These are phyloP conservation scores for Heptranchias perlo DNA, from an alignment of 2,113 vertebrate genomes.

Conservation along the genomic window DNA sequence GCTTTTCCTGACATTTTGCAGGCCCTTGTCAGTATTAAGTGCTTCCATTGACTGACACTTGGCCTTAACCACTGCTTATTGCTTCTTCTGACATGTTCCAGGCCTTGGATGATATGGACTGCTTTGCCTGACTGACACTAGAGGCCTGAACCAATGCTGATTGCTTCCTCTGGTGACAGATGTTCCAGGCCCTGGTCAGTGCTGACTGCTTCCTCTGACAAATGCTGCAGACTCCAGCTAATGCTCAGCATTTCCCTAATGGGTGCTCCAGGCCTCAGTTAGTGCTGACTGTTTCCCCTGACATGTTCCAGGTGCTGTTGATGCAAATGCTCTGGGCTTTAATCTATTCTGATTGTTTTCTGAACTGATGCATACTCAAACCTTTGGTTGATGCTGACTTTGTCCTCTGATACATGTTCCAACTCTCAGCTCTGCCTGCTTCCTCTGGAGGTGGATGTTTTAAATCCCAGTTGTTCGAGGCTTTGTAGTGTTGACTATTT, in stretches of 20 bases:
- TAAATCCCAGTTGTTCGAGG: neutral
- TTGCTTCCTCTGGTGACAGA: neutral
- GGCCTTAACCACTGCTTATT: neutral
- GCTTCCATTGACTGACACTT: neutral
- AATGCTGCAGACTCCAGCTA: neutral
- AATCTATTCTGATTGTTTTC: slow-evolving; percentile 29
- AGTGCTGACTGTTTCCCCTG: neutral
- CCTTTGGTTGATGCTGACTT: neutral
- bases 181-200: neutral
- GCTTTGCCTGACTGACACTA: neutral
- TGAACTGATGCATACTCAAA: neutral
- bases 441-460: neutral
- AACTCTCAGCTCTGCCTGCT: neutral
- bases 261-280: neutral
- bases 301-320: slow-evolving; percentile 1
- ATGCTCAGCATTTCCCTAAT: neutral
- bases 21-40: neutral
- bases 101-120: neutral
- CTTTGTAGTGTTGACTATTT: neutral
- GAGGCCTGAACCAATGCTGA: neutral
- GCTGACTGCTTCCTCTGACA: slow-evolving; percentile 7
- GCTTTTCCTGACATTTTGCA: neutral
- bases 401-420: neutral
- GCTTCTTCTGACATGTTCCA: neutral
- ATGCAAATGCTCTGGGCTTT: neutral